A percentile compares a stretch with the other conserved stretches of the same genome.
These are phyloP conservation scores for Electrona antarctica DNA, from an alignment of 2,113 vertebrate species.

Conservation along the genomic window DNA sequence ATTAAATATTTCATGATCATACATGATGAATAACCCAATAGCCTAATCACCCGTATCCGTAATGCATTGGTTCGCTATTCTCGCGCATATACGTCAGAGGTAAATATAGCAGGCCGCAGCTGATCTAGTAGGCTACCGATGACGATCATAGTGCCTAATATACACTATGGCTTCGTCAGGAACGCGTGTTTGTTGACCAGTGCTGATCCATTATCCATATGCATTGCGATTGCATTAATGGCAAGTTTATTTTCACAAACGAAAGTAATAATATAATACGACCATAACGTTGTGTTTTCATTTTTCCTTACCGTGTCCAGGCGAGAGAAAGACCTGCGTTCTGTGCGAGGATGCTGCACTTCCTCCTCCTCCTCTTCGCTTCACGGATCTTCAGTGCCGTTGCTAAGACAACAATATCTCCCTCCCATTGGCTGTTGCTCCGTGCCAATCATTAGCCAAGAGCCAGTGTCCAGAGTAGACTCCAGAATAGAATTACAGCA, in stretches of 20 bases:
- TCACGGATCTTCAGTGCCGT: conserved; percentile 54
- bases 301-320: conserved; percentile 54
- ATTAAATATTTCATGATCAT: too few species aligned
- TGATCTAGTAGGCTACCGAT: too few species aligned
- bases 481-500: too few species aligned
- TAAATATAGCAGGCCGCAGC: too few species aligned
- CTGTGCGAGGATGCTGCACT: conserved; percentile 22
- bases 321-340: conserved; percentile 25
- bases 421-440: conserved; percentile 26
- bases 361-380: conserved; percentile 21
- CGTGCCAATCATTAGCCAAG: neutral
- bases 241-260: neutral
- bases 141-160: too few species aligned
- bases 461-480: too few species aligned
- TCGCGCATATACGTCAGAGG: too few species aligned
- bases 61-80: too few species aligned
- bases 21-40: too few species aligned
- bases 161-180: too few species aligned
- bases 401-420: conserved; percentile 46
- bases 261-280: neutral
- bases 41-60: too few species aligned
- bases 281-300: neutral
- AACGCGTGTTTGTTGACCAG: neutral
- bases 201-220: neutral
- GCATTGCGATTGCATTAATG: neutral